Conservation (phyloP, 2,113 vertebrate species). For the Apus apus region DNA sequence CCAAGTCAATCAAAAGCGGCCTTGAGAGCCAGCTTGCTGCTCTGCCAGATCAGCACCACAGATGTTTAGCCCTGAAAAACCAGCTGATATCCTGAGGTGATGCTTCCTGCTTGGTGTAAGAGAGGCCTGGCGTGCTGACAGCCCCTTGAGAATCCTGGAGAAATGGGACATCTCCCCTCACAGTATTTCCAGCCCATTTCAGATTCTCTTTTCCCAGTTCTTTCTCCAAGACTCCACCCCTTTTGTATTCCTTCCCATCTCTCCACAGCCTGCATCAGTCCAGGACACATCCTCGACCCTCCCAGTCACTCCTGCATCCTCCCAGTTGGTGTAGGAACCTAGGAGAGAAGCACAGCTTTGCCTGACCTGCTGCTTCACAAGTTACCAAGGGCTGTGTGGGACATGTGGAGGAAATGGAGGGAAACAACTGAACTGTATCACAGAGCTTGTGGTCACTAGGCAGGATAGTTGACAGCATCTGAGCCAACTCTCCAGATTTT, state of each 20-base stretch:
- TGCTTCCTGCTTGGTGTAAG: background rate
- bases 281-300: background rate
- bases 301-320: background rate
- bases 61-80: background rate
- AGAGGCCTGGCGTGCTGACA: background rate
- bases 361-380: rapidly evolving
- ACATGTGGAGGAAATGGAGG: rapidly evolving
- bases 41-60: background rate
- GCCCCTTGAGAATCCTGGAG: background rate
- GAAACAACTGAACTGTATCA: background rate
- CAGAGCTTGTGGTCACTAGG: background rate
- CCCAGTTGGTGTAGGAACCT: background rate
- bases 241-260: background rate
- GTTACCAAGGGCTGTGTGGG: background rate
- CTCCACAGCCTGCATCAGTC: background rate
- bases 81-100: background rate
- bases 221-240: background rate
- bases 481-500: background rate
- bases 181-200: background rate
- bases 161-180: background rate
- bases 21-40: background rate
- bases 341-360: background rate
- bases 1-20: no score
- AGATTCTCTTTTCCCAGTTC: background rate
- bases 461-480: background rate